phyloP scores from a whole-genome alignment of 2,113 vertebrate species.

The Chinchilla lanigera region DNA sequence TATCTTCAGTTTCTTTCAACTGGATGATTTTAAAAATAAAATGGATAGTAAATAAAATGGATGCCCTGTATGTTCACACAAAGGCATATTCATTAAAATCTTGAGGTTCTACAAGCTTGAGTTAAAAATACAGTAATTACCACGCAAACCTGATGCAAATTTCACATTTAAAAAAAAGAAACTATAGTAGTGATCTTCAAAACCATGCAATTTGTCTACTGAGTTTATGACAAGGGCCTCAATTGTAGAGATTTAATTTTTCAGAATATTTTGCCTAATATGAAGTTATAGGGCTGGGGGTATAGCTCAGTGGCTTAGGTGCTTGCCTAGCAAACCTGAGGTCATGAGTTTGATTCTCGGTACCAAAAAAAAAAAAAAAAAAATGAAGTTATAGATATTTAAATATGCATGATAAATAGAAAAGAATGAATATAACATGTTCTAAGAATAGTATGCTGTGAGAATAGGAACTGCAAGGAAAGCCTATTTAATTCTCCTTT shows the following conservation, averaged over 20 bases:
- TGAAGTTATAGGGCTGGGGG: constrained; percentile 67
- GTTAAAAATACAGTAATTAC: constrained; percentile 36
- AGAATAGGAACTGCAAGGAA: constrained; percentile 72
- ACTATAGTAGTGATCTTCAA: constrained; percentile 79
- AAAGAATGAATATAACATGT: constrained; percentile 71
- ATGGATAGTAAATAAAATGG: constrained; percentile 3
- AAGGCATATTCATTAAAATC: neutral
- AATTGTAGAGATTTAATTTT: constrained; percentile 53
- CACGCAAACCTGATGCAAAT: constrained; percentile 63
- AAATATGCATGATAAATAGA: constrained; percentile 56
- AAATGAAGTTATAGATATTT: constrained; percentile 62
- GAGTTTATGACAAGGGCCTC: constrained; percentile 70
- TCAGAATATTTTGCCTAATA: constrained; percentile 74
- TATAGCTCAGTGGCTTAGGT: no score
- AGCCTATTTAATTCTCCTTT: constrained; percentile 73
- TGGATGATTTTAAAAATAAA: constrained; percentile 5
- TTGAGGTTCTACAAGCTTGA: constrained; percentile 29
- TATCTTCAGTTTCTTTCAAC: neutral
- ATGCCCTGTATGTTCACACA: neutral
- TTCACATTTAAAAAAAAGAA: constrained; percentile 72
- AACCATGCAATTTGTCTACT: constrained; percentile 74
- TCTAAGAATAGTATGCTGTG: constrained; percentile 66
- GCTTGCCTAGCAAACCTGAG: no score
- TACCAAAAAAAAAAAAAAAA: no score
- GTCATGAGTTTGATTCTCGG: no score